Conservation (phyloP, 2,888 invertebrate genomes). For the Athalia rosae region DNA sequence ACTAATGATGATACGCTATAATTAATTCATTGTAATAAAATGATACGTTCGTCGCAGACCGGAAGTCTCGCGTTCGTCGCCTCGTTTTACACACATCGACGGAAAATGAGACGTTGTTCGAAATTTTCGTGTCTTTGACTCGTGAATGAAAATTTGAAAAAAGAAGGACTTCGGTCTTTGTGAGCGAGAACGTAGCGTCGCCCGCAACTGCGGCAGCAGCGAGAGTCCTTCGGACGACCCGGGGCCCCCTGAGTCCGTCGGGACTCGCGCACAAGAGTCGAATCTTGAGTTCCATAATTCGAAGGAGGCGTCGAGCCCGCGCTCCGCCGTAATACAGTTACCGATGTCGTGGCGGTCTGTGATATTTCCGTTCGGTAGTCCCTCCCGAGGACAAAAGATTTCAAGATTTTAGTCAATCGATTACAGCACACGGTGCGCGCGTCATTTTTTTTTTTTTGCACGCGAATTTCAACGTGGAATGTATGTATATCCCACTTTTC, state of each 20-base stretch:
- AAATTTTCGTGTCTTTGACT: no score
- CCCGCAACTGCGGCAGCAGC: constrained; percentile 42
- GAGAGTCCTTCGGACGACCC: constrained; percentile 35
- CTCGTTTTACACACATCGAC: not conserved
- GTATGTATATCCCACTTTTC: no score
- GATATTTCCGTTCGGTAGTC: no score
- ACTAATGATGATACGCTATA: constrained; percentile 7
- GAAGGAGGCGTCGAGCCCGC: constrained; percentile 3
- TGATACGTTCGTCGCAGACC: constrained; percentile 12
- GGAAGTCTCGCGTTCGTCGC: constrained; percentile 17
- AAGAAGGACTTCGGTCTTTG: not conserved
- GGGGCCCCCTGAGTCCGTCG: constrained; percentile 36
- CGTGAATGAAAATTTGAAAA: no score
- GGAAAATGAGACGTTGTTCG: no score
- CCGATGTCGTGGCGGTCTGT: no score
- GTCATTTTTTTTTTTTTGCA: no score
- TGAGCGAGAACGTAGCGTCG: constrained; percentile 27
- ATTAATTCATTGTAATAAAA: constrained; percentile 24
- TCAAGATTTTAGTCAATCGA: no score
- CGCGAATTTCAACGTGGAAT: no score
- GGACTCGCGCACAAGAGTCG: constrained; percentile 25
- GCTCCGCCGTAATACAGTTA: no score
- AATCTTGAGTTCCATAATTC: constrained; percentile 19
- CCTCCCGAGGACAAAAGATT: no score
- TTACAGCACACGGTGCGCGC: no score